Conservation (phyloP, 2,888 invertebrate species). For the Rhorus exstirpatorius region DNA sequence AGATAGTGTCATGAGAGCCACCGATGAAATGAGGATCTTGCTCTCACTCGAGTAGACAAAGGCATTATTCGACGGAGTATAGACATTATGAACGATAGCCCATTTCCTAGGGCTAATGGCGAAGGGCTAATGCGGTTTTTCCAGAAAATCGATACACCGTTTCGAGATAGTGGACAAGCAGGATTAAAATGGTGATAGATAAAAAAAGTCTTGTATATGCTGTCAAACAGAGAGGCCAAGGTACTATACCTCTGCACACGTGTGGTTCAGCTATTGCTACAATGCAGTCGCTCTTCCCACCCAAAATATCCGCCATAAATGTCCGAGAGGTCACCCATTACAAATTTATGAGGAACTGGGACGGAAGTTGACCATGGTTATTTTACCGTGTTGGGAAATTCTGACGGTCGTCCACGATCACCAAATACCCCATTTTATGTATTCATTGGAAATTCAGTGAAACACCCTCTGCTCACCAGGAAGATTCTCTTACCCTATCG, state of each 20-base stretch:
- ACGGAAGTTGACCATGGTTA: background rate
- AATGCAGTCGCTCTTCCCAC: background rate
- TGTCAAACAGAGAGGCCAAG: slow-evolving; percentile 38
- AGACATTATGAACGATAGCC: too few relatives aligned
- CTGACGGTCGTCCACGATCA: background rate
- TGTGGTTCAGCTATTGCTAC: slow-evolving; percentile 43
- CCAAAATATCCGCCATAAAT: slow-evolving; percentile 47
- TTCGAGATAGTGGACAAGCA: slow-evolving; percentile 46
- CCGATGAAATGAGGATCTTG: background rate
- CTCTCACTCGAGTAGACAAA: slow-evolving; percentile 13
- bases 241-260: slow-evolving; percentile 46
- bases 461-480: background rate
- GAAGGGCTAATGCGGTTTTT: slow-evolving; percentile 46
- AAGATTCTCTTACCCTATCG: background rate
- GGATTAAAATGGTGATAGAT: slow-evolving; percentile 36
- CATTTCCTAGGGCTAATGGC: slow-evolving; percentile 38
- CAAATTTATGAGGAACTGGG: slow-evolving; percentile 54
- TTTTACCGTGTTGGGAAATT: background rate
- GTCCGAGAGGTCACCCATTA: slow-evolving; percentile 49
- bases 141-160: slow-evolving; percentile 50
- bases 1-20: background rate
- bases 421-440: slow-evolving; percentile 12
- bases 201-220: slow-evolving; percentile 51
- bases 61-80: too few relatives aligned
- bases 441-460: slow-evolving; percentile 21